Evolutionary conservation across 2,888 invertebrate genomes (phyloP).

Genomic region (Julus scanicus): DNA sequence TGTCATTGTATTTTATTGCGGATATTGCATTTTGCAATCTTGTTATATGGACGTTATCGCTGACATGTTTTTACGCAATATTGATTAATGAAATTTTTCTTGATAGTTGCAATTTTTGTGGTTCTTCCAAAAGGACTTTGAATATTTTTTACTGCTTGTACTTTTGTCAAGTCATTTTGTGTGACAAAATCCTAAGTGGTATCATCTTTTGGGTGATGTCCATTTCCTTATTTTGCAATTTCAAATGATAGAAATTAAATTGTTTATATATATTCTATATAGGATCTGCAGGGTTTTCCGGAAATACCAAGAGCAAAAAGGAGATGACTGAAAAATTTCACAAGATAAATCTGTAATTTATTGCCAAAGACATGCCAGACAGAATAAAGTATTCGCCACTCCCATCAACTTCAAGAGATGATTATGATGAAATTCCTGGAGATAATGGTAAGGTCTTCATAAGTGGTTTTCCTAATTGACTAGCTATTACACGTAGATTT

Average conservation of each 20-base stretch:
- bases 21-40: no score
- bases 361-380: background rate
- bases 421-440: background rate
- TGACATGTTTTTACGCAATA: no score
- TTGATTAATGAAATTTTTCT: no score
- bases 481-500: background rate
- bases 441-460: background rate
- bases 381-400: background rate
- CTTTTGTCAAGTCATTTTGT: background rate
- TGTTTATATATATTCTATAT: background rate
- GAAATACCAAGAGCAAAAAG: background rate
- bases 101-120: no score
- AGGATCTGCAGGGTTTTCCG: constrained; percentile 6
- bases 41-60: no score
- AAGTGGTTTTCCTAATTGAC: no score
- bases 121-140: no score
- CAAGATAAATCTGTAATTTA: background rate
- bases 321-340: background rate
- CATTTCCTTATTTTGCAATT: no score
- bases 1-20: no score
- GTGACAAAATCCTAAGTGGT: background rate
- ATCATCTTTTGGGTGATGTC: no score
- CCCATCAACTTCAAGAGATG: background rate
- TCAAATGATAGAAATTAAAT: no score
- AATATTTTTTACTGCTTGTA: background rate